Base-by-base conservation (phyloP, 2,888 invertebrate species). In the Patella depressa region DNA sequence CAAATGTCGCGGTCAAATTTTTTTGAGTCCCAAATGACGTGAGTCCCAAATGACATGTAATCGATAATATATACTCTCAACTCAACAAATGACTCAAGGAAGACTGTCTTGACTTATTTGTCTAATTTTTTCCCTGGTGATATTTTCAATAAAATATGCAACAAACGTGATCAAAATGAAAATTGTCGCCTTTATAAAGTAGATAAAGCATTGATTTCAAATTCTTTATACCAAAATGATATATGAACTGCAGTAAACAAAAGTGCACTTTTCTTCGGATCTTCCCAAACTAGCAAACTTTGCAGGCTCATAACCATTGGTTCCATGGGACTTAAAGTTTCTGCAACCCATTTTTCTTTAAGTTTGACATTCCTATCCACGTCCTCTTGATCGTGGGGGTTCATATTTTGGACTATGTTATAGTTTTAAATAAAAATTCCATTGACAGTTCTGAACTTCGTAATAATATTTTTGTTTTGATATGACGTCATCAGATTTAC, bases 251-350 rank as follows among this genome's bases (percentile, higher is more conserved):
- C 77, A 24, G 88, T 79, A 78, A 92, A 87, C 76, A 90, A 85
- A 59, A 89, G 82, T 15, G 88, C 88, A 81, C 91, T 90, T 77
- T 85, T 83, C 34, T 83, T 85, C 15, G 91, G 91, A 78, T 88
- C 89, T 79, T 92, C 91, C 92, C 92, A 92, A 57, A 91, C 91
- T 69, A 92, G 83, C 34, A 91, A 81, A 78, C 91, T 91, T 81
- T 92, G 91, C 34, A 89, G 73, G 29, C 86, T 83, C 86, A 91
- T 89, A 19, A 92, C 87, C 74, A 89, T 85, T 57, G 90, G 86
- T 83, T 92, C 92, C 71, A 90, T 79, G 14, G 90, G 89, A 76
- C 85, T 88, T n/a, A 90, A 78, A 55, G 86, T 71, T 7, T 82
- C 78, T 75, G 81, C 82, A 12, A 90, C 81, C 53, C 81, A 81